These are phyloP conservation scores for Clusia tigrina DNA, from an alignment of 2,888 invertebrate genomes.

Conservation along the genomic window DNA sequence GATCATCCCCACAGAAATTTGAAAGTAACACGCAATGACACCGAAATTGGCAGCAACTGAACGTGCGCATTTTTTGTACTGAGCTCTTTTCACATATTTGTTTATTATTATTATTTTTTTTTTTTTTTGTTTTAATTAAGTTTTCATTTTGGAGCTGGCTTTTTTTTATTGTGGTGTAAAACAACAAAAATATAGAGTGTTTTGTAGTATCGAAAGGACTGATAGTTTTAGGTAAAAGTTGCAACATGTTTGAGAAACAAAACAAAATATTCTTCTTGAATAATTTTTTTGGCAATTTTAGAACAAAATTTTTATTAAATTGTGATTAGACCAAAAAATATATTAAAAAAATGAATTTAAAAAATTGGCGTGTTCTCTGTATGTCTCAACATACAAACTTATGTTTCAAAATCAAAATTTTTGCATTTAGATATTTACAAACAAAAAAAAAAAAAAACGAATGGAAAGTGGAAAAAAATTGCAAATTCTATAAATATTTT, in stretches of 20 bases:
- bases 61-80: too few species aligned
- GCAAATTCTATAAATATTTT: constrained; percentile 5
- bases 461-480: not conserved
- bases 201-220: constrained; percentile 46
- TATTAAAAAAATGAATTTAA: not conserved
- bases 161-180: too few species aligned
- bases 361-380: constrained; percentile 4
- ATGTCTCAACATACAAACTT: not conserved
- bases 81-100: too few species aligned
- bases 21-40: too few species aligned
- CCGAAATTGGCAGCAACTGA: too few species aligned
- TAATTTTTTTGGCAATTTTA: constrained; percentile 4
- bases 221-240: constrained; percentile 45
- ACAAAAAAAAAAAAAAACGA: constrained; percentile 2
- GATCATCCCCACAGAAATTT: too few species aligned
- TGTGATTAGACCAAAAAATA: constrained; percentile 28
- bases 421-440: constrained; percentile 26
- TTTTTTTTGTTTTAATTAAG: not conserved
- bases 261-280: too few species aligned
- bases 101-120: not conserved
- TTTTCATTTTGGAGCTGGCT: too few species aligned
- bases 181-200: constrained; percentile 25
- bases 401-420: constrained; percentile 31
- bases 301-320: constrained; percentile 20
- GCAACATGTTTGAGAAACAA: constrained; percentile 33